A percentile compares a stretch with the other conserved stretches of the same genome.
phyloP scores from a whole-genome alignment of 2,113 vertebrate genomes.

The Hippopotamus amphibius region DNA sequence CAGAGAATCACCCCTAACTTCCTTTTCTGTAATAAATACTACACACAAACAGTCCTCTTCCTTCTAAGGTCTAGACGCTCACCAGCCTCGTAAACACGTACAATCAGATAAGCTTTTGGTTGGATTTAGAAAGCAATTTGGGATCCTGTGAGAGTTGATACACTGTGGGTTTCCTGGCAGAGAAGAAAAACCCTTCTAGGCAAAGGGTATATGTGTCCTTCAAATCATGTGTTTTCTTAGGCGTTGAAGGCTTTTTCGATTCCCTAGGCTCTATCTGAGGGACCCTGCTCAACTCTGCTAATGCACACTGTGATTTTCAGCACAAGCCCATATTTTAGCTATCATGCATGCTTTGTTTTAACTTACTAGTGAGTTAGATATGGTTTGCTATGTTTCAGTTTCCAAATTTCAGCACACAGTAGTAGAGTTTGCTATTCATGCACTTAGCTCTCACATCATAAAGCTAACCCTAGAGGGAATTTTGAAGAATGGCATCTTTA shows the following conservation, averaged over 20 bases:
- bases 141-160: slow-evolving; percentile 66
- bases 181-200: slow-evolving; percentile 40
- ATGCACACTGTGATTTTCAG: not conserved
- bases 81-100: slow-evolving; percentile 72
- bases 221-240: slow-evolving; percentile 68
- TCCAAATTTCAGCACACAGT: not conserved
- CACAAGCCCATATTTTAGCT: slow-evolving; percentile 53
- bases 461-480: not conserved
- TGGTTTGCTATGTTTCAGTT: slow-evolving; percentile 29
- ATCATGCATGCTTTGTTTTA: slow-evolving; percentile 41
- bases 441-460: not conserved
- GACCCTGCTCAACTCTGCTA: not conserved
- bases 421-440: slow-evolving; percentile 9
- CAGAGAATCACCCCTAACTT: slow-evolving; percentile 40
- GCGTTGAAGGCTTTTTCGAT: slow-evolving; percentile 74
- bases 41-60: slow-evolving; percentile 65
- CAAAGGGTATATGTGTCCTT: slow-evolving; percentile 68
- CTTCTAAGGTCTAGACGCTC: slow-evolving; percentile 65
- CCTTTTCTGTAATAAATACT: slow-evolving; percentile 82
- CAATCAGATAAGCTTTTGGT: slow-evolving; percentile 74
- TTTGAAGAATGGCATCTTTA: not conserved
- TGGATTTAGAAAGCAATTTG: slow-evolving; percentile 73
- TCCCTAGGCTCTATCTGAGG: not conserved
- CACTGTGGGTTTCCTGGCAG: not conserved
- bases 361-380: not conserved